phyloP scores from a whole-genome alignment of 2,888 invertebrate species.

The Drosophila helvetica region DNA sequence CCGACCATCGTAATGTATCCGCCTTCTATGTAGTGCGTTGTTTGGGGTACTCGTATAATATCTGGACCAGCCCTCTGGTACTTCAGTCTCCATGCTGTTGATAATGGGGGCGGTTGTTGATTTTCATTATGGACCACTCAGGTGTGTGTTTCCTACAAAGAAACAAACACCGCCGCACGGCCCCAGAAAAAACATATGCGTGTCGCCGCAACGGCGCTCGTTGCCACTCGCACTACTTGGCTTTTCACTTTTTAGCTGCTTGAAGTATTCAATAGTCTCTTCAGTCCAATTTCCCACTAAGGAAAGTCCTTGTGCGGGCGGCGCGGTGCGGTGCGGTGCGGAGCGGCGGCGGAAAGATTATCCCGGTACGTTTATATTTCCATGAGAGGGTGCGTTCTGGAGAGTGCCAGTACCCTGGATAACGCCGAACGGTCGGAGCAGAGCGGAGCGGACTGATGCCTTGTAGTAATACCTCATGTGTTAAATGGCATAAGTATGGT shows the following conservation, averaged over 20 bases:
- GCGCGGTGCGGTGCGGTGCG: neutral
- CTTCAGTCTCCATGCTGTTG: conserved; percentile 42
- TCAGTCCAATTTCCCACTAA: conserved; percentile 68
- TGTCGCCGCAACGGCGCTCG: conserved; percentile 77
- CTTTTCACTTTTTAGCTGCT: conserved; percentile 80
- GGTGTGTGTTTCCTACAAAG: conserved; percentile 71
- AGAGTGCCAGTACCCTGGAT: conserved; percentile 35
- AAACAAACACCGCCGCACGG: conserved; percentile 61
- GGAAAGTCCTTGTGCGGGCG: conserved; percentile 56
- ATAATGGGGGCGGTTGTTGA: conserved; percentile 49
- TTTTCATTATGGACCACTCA: conserved; percentile 74
- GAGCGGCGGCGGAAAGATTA: conserved; percentile 45
- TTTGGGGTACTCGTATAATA: conserved; percentile 31
- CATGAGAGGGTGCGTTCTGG: conserved; percentile 53
- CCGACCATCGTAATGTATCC: conserved; percentile 84
- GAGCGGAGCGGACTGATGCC: conserved; percentile 45
- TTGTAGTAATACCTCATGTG: conserved; percentile 71
- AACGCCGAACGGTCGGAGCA: conserved; percentile 33
- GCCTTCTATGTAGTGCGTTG: conserved; percentile 70
- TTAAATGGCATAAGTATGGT: conserved; percentile 83
- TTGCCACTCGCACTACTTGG: conserved; percentile 80
- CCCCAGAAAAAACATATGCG: conserved; percentile 79
- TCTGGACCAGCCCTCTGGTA: conserved; percentile 31
- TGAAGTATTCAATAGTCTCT: conserved; percentile 79
- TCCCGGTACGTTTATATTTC: conserved; percentile 29